Evolutionary conservation across 2,888 invertebrate species (phyloP).

Genomic region (Lithophane semibrunnea): DNA sequence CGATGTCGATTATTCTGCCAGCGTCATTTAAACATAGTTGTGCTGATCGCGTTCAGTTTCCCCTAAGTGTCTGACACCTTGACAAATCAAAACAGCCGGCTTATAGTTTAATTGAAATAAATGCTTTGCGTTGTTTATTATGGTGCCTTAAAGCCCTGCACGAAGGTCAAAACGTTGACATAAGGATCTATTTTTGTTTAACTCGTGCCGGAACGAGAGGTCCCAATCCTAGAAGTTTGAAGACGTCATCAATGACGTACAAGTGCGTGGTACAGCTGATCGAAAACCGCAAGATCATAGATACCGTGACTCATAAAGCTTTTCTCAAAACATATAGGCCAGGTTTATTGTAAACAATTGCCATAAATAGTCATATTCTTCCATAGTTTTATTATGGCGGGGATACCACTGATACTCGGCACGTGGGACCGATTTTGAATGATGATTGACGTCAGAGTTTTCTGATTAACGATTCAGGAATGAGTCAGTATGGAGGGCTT

Average conservation of each 20-base stretch:
- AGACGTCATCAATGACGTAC: constrained; percentile 50
- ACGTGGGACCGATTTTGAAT: constrained; percentile 27
- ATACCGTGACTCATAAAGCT: constrained; percentile 34
- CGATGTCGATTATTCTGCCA: too few species aligned
- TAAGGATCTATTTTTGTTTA: constrained; percentile 14
- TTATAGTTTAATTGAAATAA: background rate
- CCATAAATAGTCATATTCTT: constrained; percentile 41
- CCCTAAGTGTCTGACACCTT: too few species aligned
- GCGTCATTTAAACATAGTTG: too few species aligned
- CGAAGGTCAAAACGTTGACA: background rate
- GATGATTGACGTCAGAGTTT: constrained; percentile 37
- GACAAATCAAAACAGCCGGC: background rate
- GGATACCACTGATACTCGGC: constrained; percentile 14
- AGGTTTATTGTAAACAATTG: constrained; percentile 34
- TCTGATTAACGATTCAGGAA: constrained; percentile 16
- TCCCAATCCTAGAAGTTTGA: constrained; percentile 27
- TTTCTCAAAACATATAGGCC: constrained; percentile 39
- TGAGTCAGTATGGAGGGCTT: constrained; percentile 26
- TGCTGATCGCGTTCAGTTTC: too few species aligned
- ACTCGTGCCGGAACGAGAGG: constrained; percentile 13
- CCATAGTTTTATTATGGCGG: background rate
- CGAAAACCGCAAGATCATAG: constrained; percentile 15
- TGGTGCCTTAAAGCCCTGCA: background rate
- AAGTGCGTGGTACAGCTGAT: constrained; percentile 15
- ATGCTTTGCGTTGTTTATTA: background rate